phyloP scores from a whole-genome alignment of 1,140 invertebrate species.

The Diorhabda carinulata region DNA sequence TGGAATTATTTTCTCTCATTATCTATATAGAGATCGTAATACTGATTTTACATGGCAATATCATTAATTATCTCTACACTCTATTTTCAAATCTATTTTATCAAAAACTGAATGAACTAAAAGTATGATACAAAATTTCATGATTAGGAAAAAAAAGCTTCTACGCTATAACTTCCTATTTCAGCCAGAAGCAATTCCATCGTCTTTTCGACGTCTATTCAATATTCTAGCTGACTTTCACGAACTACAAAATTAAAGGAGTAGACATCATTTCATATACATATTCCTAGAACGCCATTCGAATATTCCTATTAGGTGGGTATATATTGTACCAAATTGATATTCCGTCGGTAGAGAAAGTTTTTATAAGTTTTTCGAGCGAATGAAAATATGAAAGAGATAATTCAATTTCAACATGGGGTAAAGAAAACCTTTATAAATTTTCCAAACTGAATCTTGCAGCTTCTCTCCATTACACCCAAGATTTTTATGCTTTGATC shows the following conservation, averaged over 20 bases:
- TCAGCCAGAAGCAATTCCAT: background rate
- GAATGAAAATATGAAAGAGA: background rate
- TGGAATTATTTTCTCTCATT: too few relatives aligned
- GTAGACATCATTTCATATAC: constrained; percentile 13
- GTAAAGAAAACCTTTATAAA: background rate
- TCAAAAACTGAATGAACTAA: background rate
- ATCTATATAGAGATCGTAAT: too few relatives aligned
- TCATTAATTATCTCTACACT: too few relatives aligned
- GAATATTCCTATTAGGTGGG: constrained; percentile 4
- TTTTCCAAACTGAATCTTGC: background rate
- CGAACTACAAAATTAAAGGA: constrained; percentile 7
- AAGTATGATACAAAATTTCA: background rate
- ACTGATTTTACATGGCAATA: too few relatives aligned
- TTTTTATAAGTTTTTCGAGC: constrained; percentile 4
- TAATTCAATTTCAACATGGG: background rate
- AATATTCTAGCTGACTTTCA: constrained; percentile 6
- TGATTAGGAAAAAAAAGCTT: background rate
- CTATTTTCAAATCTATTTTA: too few relatives aligned
- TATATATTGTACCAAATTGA: constrained; percentile 10
- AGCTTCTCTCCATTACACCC: background rate
- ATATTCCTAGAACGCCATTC: constrained; percentile 8
- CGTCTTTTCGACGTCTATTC: constrained; percentile 10
- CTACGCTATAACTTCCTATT: background rate
- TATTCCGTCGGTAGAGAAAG: constrained; percentile 7
- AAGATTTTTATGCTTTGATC: background rate